Conservation (phyloP, 2,113 vertebrate species). For the Tympanuchus pallidicinctus region DNA sequence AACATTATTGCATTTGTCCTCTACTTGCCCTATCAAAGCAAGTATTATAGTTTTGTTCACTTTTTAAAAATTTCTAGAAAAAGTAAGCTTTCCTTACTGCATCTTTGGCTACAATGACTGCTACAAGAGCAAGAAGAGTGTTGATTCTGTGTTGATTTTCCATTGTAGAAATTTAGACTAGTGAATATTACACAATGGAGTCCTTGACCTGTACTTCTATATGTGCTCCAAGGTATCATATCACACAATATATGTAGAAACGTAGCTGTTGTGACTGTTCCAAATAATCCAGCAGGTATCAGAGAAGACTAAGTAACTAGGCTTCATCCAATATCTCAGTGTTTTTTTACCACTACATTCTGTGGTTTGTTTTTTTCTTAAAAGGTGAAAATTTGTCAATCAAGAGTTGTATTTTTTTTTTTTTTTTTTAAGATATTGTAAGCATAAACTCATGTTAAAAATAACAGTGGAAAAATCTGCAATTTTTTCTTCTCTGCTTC, state of each 20-base stretch:
- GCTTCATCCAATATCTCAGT: background rate
- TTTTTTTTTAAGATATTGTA: background rate
- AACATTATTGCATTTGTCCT: background rate
- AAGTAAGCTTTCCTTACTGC: background rate
- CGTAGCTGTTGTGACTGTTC: fast-evolving
- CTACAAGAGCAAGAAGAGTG: background rate
- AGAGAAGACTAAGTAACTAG: background rate
- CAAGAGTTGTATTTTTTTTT: background rate
- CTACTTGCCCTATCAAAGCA: background rate
- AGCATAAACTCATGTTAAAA: fast-evolving
- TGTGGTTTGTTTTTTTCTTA: too few species aligned
- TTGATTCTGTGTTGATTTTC: background rate
- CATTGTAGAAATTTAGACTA: background rate
- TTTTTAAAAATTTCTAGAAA: background rate
- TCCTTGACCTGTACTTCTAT: background rate
- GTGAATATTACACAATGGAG: background rate
- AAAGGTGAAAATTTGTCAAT: background rate
- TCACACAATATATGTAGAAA: background rate
- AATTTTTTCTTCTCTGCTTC: background rate
- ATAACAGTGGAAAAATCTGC: background rate
- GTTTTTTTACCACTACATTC: background rate
- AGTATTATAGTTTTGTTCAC: background rate
- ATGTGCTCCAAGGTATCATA: background rate
- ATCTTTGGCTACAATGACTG: background rate
- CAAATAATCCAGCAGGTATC: background rate